Evolutionary conservation across 2,888 invertebrate species (phyloP).

Genomic region (Eledone cirrhosa): DNA sequence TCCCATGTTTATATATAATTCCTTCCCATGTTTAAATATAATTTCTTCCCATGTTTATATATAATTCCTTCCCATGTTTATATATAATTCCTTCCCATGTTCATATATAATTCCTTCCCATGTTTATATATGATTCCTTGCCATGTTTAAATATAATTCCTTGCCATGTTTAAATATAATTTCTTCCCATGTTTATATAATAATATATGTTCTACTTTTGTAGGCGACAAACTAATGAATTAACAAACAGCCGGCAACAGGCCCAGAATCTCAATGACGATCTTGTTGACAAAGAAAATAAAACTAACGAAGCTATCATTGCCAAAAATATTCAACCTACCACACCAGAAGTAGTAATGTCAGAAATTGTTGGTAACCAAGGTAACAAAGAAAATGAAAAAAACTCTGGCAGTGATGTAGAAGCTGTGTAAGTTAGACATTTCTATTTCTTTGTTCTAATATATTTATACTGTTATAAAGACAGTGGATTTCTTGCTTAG

Average conservation of each 20-base stretch:
- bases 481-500: too few relatives aligned
- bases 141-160: too few relatives aligned
- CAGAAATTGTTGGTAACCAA: conserved; percentile 18
- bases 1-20: too few relatives aligned
- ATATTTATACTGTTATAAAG: not conserved
- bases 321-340: conserved; percentile 16
- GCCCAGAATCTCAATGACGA: conserved; percentile 16
- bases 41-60: too few relatives aligned
- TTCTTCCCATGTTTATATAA: too few relatives aligned
- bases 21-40: too few relatives aligned
- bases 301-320: conserved; percentile 21
- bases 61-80: too few relatives aligned
- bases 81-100: too few relatives aligned
- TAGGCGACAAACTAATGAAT: conserved; percentile 23
- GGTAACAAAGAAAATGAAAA: conserved; percentile 24
- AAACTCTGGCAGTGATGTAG: conserved; percentile 21
- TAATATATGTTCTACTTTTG: too few relatives aligned
- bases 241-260: conserved; percentile 9
- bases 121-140: too few relatives aligned
- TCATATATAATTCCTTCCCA: too few relatives aligned
- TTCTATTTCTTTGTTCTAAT: not conserved
- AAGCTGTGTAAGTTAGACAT: conserved; percentile 19
- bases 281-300: conserved; percentile 25
- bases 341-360: conserved; percentile 27
- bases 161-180: too few relatives aligned